Evolutionary conservation across 2,888 invertebrate genomes (phyloP), one percentile per base, ranked within the genome.

Genomic region (Napeogenes sylphis): DNA sequence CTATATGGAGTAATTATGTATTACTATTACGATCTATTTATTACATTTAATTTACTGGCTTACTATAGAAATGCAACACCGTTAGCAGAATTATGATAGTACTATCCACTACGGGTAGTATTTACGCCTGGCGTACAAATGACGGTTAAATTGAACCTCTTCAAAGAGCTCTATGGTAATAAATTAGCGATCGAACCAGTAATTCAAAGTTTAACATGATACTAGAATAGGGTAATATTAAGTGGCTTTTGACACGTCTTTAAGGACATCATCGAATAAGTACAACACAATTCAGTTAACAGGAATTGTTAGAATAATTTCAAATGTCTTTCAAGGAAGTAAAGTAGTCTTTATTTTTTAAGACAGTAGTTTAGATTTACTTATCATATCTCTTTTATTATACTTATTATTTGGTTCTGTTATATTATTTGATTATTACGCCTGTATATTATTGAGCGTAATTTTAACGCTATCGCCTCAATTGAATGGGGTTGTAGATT

Each of bases 401-500:
- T 14, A 47, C 6, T 47, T 77, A 74, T 76, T 75, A 77, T 79
- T 81, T 79, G 64, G 61, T 56, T 59, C 57, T 32, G 61, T 60
- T 66, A 71, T 76, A 73, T 73, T 67, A 68, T 75, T 72, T 72
- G 73, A 74, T 73, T 70, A 74, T 74, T 74, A 69, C 70, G 66
- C 70, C 68, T 66, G 65, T 63, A 67, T 71, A 70, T 70, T 69
- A 69, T 64, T 59, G 64, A 68, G 68, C 64, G 72, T 77, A 74
- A 76, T 78, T 75, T 78, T 66, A 70, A 61, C 74, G 75, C 72
- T 77, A 81, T 79, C 79, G 75, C 67, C 67, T 71, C 65, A 68
- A 73, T 75, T 76, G 75, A 78, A 82, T 74, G 71, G 75, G 71
- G 77, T 68, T 75, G 77, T 83, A 77, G 75, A 77, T 80, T 84